Evolutionary conservation across 2,797 vertebrate genomes (phyloP).

Genomic region (Trachurus trachurus): DNA sequence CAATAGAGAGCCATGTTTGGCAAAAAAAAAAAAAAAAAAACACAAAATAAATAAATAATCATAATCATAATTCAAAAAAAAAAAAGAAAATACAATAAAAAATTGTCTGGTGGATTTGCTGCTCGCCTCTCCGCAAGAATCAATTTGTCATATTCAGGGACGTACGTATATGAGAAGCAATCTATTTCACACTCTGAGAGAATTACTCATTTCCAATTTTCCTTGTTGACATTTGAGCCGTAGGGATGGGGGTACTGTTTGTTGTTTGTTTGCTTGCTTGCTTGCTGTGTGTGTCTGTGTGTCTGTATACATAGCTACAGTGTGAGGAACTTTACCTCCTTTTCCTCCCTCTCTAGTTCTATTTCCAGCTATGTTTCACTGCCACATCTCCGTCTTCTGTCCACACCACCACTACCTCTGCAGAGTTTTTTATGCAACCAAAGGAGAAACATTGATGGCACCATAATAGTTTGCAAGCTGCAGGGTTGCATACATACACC

Average conservation of each 20-base stretch:
- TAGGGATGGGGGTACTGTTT: conserved; percentile 49
- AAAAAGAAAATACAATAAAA: conserved; percentile 66
- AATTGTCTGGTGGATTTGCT: conserved; percentile 74
- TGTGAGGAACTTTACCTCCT: background rate
- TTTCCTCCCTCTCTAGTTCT: conserved; percentile 27
- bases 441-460: no score
- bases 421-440: no score
- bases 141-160: conserved; percentile 87
- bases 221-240: conserved; percentile 84
- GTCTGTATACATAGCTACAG: conserved; percentile 13
- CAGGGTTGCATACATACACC: no score
- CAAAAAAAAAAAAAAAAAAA: conserved; percentile 31
- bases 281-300: conserved; percentile 19
- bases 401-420: no score
- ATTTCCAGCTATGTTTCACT: conserved; percentile 14
- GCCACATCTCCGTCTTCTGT: no score
- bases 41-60: conserved; percentile 72
- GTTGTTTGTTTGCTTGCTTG: conserved; percentile 1
- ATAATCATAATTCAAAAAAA: conserved; percentile 67
- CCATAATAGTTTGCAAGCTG: no score
- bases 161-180: conserved; percentile 83
- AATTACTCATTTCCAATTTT: conserved; percentile 85
- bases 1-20: conserved; percentile 77
- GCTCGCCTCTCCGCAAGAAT: conserved; percentile 74
- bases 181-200: conserved; percentile 86